Evolutionary conservation across 1,140 invertebrate genomes (phyloP).

Genomic region (Papilio xuthus): DNA sequence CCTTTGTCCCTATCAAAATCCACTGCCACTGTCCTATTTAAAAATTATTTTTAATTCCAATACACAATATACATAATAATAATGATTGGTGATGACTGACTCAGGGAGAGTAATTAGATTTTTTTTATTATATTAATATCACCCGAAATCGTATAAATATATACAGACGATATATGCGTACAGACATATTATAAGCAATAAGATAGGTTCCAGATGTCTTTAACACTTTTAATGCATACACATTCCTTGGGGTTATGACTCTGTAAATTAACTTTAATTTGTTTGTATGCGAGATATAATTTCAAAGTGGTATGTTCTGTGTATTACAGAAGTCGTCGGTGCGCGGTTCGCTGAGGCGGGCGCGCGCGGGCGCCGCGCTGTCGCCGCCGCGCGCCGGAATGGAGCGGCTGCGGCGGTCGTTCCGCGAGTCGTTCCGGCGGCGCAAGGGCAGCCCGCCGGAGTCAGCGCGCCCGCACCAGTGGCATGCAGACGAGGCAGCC

Average conservation of each 20-base stretch:
- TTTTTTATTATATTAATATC: too few relatives aligned
- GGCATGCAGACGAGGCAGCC: constrained; percentile 98
- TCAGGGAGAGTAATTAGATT: too few relatives aligned
- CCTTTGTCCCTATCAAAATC: background rate
- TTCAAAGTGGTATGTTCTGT: background rate
- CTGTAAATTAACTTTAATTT: background rate
- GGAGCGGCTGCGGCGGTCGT: constrained; percentile 95
- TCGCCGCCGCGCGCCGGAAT: constrained; percentile 89
- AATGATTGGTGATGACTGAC: too few relatives aligned
- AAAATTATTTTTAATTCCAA: too few relatives aligned
- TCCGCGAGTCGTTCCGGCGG: constrained; percentile 95
- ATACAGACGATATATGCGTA: too few relatives aligned
- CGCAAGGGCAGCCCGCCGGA: constrained; percentile 92
- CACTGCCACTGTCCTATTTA: background rate
- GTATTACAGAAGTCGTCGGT: constrained; percentile 79
- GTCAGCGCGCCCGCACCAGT: constrained; percentile 97
- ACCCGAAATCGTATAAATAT: too few relatives aligned
- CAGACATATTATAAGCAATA: too few relatives aligned
- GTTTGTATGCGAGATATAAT: background rate
- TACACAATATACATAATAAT: too few relatives aligned
- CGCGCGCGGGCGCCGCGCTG: constrained; percentile 86
- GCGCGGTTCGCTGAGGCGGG: constrained; percentile 81
- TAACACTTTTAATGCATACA: too few relatives aligned
- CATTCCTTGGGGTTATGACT: background rate
- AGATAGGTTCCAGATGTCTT: too few relatives aligned